Base-by-base conservation (phyloP, 2,797 vertebrate species). In the Cyclura pinguis region DNA sequence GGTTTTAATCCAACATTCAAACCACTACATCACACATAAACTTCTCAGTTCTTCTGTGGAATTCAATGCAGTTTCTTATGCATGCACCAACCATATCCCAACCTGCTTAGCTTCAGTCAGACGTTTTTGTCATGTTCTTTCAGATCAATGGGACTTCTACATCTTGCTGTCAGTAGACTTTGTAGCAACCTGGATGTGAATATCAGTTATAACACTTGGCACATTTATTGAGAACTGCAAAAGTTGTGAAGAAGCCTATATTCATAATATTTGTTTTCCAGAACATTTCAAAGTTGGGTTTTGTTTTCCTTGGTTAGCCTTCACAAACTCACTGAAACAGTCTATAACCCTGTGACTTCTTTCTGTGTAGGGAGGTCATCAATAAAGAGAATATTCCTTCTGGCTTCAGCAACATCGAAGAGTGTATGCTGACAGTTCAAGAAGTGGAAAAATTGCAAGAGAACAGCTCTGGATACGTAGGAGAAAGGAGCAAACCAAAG, bases 321-420 rank as follows among this genome's bases (percentile, higher is more conserved):
- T 90, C 77, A 85, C 29, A 20, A 80, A 78, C 22, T 57, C 22
- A 22, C 18, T 81, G 38, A 89, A 92, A 74, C 55, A n/a, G 73
- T 67, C n/a, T 91, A 0, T 91, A 92, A 47, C 84, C 73, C 85
- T 82, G 38, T 93, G 18, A 24, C 24, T 94, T 93, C 24, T 89
- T 24, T 88, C 92, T 93, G 2, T 64, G 85, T 89, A 98, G 97
- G 96, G 97, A 97, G 88, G 95, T 97, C 92, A 86, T 97, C 96
- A 98, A 99, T 96, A 99, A 99, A 96, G 98, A 99, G 97, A 99
- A 99, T 96, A 98, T 98, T 95, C 98, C 98, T 0, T 98, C 98
- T 86, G 97, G 94, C 82, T 93, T 97, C 87, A 94, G 35, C 88
- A 95, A 16, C 90, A 94, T 94, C 16, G 97, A 98, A 90, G 98